A percentile compares a stretch with the other conserved stretches of the same genome.
These are phyloP conservation scores for Xiphias gladius DNA, from an alignment of 2,113 vertebrate species.

Conservation along the genomic window DNA sequence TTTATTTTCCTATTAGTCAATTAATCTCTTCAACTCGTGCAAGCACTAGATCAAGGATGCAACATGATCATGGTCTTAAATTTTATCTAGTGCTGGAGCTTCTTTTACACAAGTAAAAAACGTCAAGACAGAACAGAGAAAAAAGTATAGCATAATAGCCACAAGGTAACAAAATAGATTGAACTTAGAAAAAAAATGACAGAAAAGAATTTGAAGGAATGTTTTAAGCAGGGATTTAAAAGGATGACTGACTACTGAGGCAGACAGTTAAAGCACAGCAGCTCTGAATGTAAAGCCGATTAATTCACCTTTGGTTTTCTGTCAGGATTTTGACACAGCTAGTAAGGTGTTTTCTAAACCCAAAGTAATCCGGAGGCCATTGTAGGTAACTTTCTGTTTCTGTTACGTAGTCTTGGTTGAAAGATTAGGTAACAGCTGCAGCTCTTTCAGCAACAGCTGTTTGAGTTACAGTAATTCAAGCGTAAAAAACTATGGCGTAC, in stretches of 20 bases:
- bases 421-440: too few species aligned
- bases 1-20: too few species aligned
- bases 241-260: background rate
- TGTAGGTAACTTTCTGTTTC: constrained; percentile 2
- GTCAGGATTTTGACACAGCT: background rate
- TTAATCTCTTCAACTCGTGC: too few species aligned
- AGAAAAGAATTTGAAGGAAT: background rate
- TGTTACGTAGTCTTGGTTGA: background rate
- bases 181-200: background rate
- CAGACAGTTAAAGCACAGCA: background rate
- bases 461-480: background rate
- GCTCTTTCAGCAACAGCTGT: too few species aligned
- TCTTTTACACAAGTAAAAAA: background rate
- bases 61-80: too few species aligned
- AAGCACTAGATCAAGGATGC: too few species aligned
- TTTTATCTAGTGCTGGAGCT: background rate
- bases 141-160: too few species aligned
- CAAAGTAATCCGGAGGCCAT: too few species aligned
- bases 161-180: background rate
- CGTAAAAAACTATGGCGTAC: too few species aligned
- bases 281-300: background rate
- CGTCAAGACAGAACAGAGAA: background rate
- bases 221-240: background rate
- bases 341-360: background rate
- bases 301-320: constrained; percentile 17